phyloP scores from a whole-genome alignment of 2,797 vertebrate species.

The Rhynchotus rufescens region DNA sequence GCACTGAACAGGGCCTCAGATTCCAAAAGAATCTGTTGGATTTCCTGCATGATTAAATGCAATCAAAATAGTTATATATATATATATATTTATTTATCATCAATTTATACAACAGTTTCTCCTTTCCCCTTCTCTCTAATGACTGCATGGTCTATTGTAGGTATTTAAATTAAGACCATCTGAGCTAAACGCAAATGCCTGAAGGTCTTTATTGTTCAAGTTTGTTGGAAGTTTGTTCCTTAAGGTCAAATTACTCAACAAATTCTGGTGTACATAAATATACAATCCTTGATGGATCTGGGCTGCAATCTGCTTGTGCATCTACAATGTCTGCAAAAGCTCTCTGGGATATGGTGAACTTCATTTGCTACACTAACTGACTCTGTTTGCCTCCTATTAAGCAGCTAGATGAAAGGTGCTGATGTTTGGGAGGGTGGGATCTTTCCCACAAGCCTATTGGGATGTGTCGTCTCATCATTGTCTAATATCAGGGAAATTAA shows the following conservation, averaged over 20 bases:
- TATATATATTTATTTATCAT: background rate
- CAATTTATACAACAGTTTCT: background rate
- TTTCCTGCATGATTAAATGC: background rate
- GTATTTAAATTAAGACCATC: background rate
- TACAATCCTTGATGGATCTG: background rate
- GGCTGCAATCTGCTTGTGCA: background rate
- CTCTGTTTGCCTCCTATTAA: background rate
- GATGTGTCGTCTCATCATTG: background rate
- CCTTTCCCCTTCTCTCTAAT: background rate
- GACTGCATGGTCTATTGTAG: background rate
- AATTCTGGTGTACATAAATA: background rate
- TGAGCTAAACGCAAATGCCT: background rate
- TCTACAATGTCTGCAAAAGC: background rate
- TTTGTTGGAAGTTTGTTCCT: background rate
- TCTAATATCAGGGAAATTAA: background rate
- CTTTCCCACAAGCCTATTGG: background rate
- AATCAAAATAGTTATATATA: background rate
- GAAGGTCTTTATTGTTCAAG: background rate
- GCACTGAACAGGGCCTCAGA: background rate
- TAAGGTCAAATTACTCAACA: background rate
- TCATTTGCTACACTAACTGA: background rate
- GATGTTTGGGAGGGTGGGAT: background rate
- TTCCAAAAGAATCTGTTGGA: background rate
- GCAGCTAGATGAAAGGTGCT: background rate
- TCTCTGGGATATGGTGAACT: background rate